Evolutionary conservation across 2,888 invertebrate species (phyloP).

Genomic region (Trichopoda pennipes): DNA sequence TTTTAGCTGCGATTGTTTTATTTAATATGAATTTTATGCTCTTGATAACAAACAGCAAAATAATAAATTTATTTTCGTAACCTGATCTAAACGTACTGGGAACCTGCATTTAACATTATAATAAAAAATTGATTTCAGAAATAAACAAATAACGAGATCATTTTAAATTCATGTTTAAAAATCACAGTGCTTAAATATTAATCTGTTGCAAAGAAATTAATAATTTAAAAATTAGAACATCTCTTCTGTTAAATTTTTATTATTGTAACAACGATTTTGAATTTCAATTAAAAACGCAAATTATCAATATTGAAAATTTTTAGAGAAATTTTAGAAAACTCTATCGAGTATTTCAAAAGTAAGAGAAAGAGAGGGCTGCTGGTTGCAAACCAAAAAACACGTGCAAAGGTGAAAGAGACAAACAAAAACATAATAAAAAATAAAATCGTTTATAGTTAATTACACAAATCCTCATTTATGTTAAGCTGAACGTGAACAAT

Average conservation of each 20-base stretch:
- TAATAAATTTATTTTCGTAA: no score
- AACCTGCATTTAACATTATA: no score
- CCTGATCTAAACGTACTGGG: no score
- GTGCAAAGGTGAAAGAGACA: background rate
- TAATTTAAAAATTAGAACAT: background rate
- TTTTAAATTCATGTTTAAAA: background rate
- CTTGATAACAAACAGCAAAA: no score
- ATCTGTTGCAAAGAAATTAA: background rate
- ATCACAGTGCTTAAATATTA: background rate
- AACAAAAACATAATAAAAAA: background rate
- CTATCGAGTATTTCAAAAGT: background rate
- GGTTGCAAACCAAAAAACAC: no score
- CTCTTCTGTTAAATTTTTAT: background rate
- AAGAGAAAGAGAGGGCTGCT: background rate
- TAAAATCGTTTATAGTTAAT: background rate
- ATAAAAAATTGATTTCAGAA: no score
- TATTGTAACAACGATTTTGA: slow-evolving; percentile 45
- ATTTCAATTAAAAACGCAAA: slow-evolving; percentile 11
- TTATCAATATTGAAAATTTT: slow-evolving; percentile 24
- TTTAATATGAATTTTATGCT: no score
- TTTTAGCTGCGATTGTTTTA: no score
- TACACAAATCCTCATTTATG: slow-evolving; percentile 15
- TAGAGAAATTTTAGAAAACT: background rate
- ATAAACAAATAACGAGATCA: background rate
- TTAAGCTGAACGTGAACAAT: background rate